Evolutionary conservation across 2,888 invertebrate species (phyloP).

Genomic region (Entomobrya multifasciata): DNA sequence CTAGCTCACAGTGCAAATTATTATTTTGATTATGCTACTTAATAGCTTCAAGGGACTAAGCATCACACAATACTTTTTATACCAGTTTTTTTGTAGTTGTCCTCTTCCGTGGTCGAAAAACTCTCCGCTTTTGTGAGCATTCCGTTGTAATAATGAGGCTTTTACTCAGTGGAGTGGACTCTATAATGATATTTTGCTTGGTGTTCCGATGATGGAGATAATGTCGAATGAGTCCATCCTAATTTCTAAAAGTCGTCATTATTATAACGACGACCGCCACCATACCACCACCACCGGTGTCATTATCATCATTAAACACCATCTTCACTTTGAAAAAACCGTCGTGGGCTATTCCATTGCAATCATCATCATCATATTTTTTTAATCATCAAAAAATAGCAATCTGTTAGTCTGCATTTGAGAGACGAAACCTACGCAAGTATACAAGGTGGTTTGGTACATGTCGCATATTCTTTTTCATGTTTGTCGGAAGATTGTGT

Average conservation of each 20-base stretch:
- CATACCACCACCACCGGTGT: not conserved
- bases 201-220: not conserved
- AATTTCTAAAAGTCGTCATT: not conserved
- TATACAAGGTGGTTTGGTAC: too few species aligned
- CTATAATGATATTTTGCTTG: not conserved
- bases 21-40: conserved; percentile 70
- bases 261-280: not conserved
- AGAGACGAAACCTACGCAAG: too few species aligned
- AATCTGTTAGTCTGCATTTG: too few species aligned
- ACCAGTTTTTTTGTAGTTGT: not conserved
- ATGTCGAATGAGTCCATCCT: conserved; percentile 19
- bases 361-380: too few species aligned
- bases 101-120: not conserved
- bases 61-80: not conserved
- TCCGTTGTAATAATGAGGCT: not conserved
- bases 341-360: too few species aligned
- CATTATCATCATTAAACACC: not conserved
- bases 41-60: conserved; percentile 35
- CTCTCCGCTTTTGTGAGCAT: not conserved
- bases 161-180: not conserved
- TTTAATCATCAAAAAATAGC: too few species aligned
- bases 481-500: not conserved
- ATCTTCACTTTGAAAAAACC: too few species aligned
- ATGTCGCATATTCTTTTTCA: not conserved
- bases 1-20: conserved; percentile 51